Evolutionary conservation across 2,113 vertebrate species (phyloP), one percentile per base, ranked within the genome.

Genomic region (Psephotus haematonotus): DNA sequence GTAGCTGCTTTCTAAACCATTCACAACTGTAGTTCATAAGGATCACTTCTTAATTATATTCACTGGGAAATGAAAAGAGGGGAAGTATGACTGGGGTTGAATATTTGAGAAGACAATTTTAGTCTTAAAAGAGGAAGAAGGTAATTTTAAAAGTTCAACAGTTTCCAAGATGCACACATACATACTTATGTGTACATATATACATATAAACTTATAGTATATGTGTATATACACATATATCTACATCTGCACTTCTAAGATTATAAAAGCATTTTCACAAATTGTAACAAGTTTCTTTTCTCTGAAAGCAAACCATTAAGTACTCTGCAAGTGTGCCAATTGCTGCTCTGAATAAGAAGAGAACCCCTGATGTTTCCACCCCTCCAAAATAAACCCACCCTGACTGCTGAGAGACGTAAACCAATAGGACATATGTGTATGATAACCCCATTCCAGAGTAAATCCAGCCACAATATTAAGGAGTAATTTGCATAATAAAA

Each of bases 401-500:
- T 1, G 37, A 63, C 49, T 92, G 53, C 57, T 93, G 69, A 89
- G 69, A 87, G 63, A 41, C 33, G 62, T 59, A 86, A 64, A 90
- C 64, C 64, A 84, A 63, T 52, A 24, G 78, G 84, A 76, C 68
- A 77, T 76, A 25, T 76, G 62, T 88, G 78, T 77, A 29, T 93
- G 92, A 95, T 91, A 91, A 95, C 78, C 92, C 90, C 68, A 86
- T 91, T 82, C 76, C 90, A 92, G 50, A 93, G 37, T 31, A 96
- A 95, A 94, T 67, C 69, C 69, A 90, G 19, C 55, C 75, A 88
- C 46, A 77, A 71, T 67, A 82, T 82, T 92, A 89, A 94, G 74
- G 76, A 93, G 63, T 70, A 95, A 97, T 93, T 94, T 88, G 70
- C 70, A 93, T 59, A 82, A 95, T 77, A 95, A 95, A 97, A 95